Conservation (phyloP, 2,797 vertebrate species). For the Tenualosa thibaudeaui region DNA sequence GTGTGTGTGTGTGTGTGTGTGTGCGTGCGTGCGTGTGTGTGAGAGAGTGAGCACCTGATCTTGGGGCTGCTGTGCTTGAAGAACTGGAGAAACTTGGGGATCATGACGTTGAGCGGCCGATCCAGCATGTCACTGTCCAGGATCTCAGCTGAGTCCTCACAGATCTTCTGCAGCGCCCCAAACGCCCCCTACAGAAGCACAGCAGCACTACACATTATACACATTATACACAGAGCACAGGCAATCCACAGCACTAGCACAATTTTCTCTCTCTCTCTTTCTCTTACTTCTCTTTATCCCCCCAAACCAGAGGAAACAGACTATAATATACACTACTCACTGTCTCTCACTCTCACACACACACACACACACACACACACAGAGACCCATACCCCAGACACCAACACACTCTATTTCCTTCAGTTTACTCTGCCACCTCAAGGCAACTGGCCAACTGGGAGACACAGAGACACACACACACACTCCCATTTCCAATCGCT, state of each 20-base stretch:
- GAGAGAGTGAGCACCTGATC: constrained; percentile 79
- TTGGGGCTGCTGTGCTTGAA: constrained; percentile 97
- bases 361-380: not conserved
- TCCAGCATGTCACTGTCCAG: constrained; percentile 96
- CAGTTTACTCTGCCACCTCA: no score
- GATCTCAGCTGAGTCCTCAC: constrained; percentile 97
- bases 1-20: constrained; percentile 75
- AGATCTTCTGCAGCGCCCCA: constrained; percentile 96
- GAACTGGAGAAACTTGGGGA: constrained; percentile 96
- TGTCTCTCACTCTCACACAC: not conserved
- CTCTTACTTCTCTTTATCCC: no score
- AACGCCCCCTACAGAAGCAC: constrained; percentile 83
- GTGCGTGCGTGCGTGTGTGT: constrained; percentile 20
- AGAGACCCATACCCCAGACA: constrained; percentile 24
- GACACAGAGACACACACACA: no score
- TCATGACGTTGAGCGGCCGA: constrained; percentile 96
- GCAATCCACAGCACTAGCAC: no score
- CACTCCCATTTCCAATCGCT: no score
- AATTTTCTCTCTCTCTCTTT: no score
- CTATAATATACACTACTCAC: not conserved
- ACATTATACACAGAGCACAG: not conserved
- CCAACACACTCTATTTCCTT: no score
- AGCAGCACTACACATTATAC: not conserved
- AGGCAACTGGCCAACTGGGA: no score
- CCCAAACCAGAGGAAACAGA: no score